These are phyloP conservation scores for Dendrophyllia cribrosa DNA, from an alignment of 64 coral and sea anemone species.

Conservation along the genomic window DNA sequence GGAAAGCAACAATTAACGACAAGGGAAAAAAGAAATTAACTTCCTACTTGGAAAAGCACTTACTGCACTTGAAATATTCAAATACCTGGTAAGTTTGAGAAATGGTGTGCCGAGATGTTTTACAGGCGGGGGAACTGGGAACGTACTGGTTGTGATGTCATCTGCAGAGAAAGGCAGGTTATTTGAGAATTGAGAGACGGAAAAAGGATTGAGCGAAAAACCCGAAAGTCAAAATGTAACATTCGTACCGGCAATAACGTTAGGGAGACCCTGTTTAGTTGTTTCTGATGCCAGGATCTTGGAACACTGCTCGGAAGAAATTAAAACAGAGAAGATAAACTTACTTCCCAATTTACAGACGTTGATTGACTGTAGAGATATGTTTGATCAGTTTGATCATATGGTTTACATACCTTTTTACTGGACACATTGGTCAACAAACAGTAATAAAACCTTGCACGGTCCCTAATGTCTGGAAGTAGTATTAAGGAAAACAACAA, in stretches of 20 bases:
- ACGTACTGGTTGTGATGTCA: conserved; percentile 89
- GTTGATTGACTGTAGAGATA: too few relatives aligned
- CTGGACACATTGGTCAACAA: conserved; percentile 83
- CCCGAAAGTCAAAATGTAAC: too few relatives aligned
- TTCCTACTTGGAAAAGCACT: background rate
- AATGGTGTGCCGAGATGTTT: conserved; percentile 72
- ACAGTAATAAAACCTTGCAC: conserved; percentile 91
- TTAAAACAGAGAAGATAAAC: background rate
- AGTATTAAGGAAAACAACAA: conserved; percentile 19
- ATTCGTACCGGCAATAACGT: conserved; percentile 79
- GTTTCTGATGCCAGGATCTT: conserved; percentile 82
- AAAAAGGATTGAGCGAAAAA: background rate
- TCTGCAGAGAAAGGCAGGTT: conserved; percentile 29
- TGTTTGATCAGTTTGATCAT: too few relatives aligned
- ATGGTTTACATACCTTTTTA: conserved; percentile 67
- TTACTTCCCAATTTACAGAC: background rate
- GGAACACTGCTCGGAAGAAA: conserved; percentile 57
- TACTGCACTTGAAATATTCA: background rate
- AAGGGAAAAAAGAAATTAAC: too few relatives aligned
- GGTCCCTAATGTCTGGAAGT: conserved; percentile 77
- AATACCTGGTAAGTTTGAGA: conserved; percentile 79
- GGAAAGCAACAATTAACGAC: too few relatives aligned
- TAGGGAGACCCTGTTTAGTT: conserved; percentile 64
- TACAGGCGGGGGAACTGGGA: conserved; percentile 82
- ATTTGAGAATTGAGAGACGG: too few relatives aligned